Conservation (phyloP, 2,113 vertebrate genomes). For the Piaya cayana region DNA sequence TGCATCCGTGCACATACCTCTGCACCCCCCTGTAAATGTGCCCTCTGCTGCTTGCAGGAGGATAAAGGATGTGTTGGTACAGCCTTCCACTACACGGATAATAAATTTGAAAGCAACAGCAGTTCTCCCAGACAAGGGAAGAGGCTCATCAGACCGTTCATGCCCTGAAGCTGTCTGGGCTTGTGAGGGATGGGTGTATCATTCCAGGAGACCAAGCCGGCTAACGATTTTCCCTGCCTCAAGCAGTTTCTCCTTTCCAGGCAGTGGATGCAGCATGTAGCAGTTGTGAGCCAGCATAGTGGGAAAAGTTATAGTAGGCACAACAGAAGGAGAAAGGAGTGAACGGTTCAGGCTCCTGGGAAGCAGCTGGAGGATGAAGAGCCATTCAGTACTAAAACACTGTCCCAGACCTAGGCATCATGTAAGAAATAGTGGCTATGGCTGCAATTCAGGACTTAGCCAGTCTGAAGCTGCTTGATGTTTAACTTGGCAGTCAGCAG, state of each 20-base stretch:
- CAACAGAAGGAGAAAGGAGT: neutral
- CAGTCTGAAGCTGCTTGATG: neutral
- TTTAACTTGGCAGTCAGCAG: neutral
- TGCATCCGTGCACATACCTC: accelerated
- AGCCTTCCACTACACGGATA: neutral
- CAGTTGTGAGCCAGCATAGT: neutral
- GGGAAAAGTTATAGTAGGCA: neutral
- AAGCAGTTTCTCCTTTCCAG: neutral
- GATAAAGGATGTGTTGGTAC: neutral
- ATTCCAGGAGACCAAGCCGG: neutral
- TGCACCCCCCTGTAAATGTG: neutral
- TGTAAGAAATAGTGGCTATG: neutral
- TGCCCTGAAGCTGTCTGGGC: slow-evolving; percentile 12
- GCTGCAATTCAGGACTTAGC: neutral
- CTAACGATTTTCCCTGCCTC: neutral
- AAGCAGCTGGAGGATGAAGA: neutral
- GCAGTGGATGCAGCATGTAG: neutral
- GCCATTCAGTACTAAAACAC: neutral
- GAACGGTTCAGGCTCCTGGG: neutral
- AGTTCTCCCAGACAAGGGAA: neutral
- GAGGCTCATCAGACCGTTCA: neutral
- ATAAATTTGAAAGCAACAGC: neutral
- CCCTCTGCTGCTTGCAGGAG: neutral
- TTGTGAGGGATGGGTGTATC: neutral
- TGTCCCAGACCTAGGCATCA: neutral